Evolutionary conservation across 2,888 invertebrate genomes (phyloP).

Genomic region (Clusia tigrina): DNA sequence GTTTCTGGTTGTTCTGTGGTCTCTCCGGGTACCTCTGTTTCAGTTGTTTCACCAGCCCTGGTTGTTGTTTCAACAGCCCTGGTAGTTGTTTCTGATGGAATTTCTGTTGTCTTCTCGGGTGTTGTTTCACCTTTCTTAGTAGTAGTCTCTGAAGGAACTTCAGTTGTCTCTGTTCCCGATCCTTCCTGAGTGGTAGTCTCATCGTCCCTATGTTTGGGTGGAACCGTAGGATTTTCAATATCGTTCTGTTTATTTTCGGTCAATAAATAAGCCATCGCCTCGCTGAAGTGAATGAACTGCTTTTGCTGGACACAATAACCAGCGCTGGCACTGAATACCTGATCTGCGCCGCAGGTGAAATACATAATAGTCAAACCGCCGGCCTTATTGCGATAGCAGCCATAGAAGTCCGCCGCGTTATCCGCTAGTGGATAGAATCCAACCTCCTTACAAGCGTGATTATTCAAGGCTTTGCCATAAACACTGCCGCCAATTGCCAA

Average conservation of each 20-base stretch:
- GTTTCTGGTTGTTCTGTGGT: constrained; percentile 23
- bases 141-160: constrained; percentile 10
- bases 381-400: constrained; percentile 36
- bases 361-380: constrained; percentile 38
- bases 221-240: constrained; percentile 43
- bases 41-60: too few relatives aligned
- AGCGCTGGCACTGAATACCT: constrained; percentile 35
- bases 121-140: background rate
- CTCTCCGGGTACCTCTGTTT: constrained; percentile 16
- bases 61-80: constrained; percentile 17
- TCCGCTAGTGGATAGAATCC: constrained; percentile 42
- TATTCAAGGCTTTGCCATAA: constrained; percentile 16
- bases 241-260: too few relatives aligned
- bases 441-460: constrained; percentile 33
- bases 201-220: constrained; percentile 23
- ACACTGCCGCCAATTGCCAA: constrained; percentile 10
- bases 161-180: constrained; percentile 7
- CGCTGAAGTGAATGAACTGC: too few relatives aligned
- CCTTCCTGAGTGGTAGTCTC: constrained; percentile 22
- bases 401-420: constrained; percentile 40
- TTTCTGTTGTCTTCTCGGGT: constrained; percentile 16
- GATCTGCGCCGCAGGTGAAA: constrained; percentile 38
- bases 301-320: constrained; percentile 36
- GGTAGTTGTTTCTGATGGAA: constrained; percentile 8
- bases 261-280: too few relatives aligned